phyloP scores from a whole-genome alignment of 2,797 vertebrate genomes.

The Hybognathus amarus region DNA sequence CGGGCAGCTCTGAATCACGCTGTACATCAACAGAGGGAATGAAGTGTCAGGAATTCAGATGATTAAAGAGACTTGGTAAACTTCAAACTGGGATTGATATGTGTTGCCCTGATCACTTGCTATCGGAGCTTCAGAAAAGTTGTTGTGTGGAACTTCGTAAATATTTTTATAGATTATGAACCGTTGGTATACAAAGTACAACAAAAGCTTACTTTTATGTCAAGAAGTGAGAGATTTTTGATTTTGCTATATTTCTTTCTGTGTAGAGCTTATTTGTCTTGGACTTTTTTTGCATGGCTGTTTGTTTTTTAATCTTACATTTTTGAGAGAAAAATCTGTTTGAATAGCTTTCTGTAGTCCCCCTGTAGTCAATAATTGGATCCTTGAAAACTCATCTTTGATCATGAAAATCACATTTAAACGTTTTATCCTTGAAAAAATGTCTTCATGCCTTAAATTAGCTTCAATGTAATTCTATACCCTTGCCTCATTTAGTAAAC shows the following conservation, averaged over 20 bases:
- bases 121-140: conserved; percentile 4
- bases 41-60: conserved; percentile 61
- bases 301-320: neutral
- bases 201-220: neutral
- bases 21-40: conserved; percentile 54
- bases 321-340: neutral
- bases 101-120: conserved; percentile 26
- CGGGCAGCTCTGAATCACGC: conserved; percentile 53
- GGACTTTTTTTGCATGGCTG: neutral
- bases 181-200: neutral
- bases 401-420: no score
- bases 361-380: no score
- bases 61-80: conserved; percentile 65
- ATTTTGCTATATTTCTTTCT: neutral
- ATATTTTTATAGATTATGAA: neutral
- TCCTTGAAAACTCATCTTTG: no score
- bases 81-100: conserved; percentile 61
- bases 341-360: neutral
- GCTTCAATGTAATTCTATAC: no score
- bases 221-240: conserved; percentile 5
- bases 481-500: no score
- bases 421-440: no score
- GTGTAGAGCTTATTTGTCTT: neutral
- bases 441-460: no score
- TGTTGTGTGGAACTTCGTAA: neutral